Base-by-base conservation (phyloP, 2,888 invertebrate species). In the Catotricha subobsoleta region DNA sequence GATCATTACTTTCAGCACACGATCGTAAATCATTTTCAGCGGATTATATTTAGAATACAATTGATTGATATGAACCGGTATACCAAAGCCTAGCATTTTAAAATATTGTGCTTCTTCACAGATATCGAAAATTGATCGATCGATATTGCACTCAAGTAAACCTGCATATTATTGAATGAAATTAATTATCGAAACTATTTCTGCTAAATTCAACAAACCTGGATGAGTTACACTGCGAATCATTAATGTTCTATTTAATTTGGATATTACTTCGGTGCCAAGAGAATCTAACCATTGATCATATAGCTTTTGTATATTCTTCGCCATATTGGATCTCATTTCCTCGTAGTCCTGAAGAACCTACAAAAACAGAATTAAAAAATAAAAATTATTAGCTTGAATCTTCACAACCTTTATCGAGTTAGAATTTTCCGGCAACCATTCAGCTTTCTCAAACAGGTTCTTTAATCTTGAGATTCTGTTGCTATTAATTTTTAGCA, bases 141-240 rank as follows among this genome's bases (percentile, higher is more conserved):
- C 82, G 48, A 87, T 79, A 57, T 88, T 87, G 55, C 78, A 78
- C 55, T 82, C 79, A 45, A 88, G 56, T 36, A 81, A 62, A 0
- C 79, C 80, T 15, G 71, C 70, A 41, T 71, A 68, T 4, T 64
- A 63, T 15, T 60, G 55, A 53, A 79, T 81, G 45, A 74, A 73
- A 44, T 72, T 64, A 71, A 91, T 75, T 41, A 91, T 61, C 0
- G 80, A n/a, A n/a, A n/a, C n/a, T n/a, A n/a, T n/a, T n/a, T n/a
- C n/a, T n/a, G n/a, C n/a, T n/a, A n/a, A n/a, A n/a, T n/a, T n/a
- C n/a, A n/a, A n/a, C 36, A 81, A 62, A 0, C 79, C 80, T 15
- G 71, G 70, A 41, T 71, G 68, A 4, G 64, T 63, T 15, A 60
- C 55, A 53, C 79, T 81, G 45, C 74, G 73, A 44, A 72, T 64